Conservation (phyloP, 2,113 vertebrate genomes). For the human region DNA sequence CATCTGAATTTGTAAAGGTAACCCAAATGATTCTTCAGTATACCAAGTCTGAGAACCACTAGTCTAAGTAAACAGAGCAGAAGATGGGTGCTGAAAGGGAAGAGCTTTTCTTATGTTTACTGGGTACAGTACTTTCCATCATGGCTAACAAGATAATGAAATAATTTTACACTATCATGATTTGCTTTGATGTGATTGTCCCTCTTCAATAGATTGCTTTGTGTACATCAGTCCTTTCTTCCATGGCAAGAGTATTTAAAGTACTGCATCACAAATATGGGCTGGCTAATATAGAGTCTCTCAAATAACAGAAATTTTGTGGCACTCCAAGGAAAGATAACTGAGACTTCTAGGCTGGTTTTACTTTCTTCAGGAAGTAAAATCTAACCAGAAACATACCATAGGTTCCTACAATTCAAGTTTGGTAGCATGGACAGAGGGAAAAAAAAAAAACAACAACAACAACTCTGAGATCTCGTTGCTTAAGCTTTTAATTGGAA, state of each 20-base stretch:
- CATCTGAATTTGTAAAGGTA: conserved; percentile 2
- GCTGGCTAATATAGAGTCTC: not conserved
- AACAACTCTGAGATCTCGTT: conserved; percentile 18
- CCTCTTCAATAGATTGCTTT: conserved; percentile 34
- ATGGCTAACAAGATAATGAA: conserved; percentile 47
- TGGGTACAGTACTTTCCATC: conserved; percentile 5
- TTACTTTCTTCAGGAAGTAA: conserved; percentile 44
- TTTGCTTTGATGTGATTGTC: conserved; percentile 48
- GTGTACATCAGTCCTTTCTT: conserved; percentile 48
- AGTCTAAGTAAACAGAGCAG: conserved; percentile 46
- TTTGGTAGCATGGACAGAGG: not conserved
- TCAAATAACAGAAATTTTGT: conserved; percentile 27
- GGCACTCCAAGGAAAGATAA: conserved; percentile 33
- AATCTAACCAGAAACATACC: conserved; percentile 4
- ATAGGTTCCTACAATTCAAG: conserved; percentile 14
- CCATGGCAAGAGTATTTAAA: conserved; percentile 2
- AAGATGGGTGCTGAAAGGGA: conserved; percentile 33
- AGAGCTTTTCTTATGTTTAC: conserved; percentile 22
- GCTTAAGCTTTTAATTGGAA: conserved; percentile 66
- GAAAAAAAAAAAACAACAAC: not conserved
- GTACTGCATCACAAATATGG: conserved; percentile 13
- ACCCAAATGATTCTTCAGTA: not conserved
- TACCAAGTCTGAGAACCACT: conserved; percentile 28
- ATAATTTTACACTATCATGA: conserved; percentile 31
- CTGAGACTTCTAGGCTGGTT: not conserved